A percentile compares a stretch with the other conserved stretches of the same genome.
These are phyloP conservation scores for Siderastrea radians DNA, from an alignment of 92 coral and sea anemone genomes.

Conservation along the genomic window DNA sequence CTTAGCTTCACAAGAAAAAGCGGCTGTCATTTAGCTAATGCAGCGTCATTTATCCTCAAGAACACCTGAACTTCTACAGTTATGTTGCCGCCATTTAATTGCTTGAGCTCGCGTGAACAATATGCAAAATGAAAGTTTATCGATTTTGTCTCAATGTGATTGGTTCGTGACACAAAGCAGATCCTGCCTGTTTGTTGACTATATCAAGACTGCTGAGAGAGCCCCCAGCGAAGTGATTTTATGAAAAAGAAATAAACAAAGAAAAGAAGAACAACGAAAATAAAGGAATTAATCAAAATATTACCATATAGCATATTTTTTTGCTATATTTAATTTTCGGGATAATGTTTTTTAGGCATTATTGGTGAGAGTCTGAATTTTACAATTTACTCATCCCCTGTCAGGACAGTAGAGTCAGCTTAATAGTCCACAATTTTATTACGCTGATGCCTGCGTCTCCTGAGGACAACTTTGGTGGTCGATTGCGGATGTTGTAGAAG, in stretches of 20 bases:
- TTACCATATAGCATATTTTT: too few species aligned
- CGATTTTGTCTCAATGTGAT: slow-evolving; percentile 19
- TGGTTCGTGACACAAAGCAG: slow-evolving; percentile 3
- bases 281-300: too few species aligned
- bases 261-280: too few species aligned
- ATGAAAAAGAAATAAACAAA: background rate
- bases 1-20: background rate
- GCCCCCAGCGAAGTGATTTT: background rate
- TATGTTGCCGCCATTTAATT: slow-evolving; percentile 2
- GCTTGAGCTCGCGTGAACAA: slow-evolving; percentile 22
- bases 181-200: background rate
- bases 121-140: slow-evolving; percentile 2
- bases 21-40: background rate
- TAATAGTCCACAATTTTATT: too few species aligned
- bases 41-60: background rate
- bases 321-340: too few species aligned
- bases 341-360: too few species aligned
- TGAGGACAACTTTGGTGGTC: too few species aligned
- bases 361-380: too few species aligned
- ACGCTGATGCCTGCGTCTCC: too few species aligned
- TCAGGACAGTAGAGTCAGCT: too few species aligned
- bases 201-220: background rate
- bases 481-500: too few species aligned
- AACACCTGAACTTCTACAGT: slow-evolving; percentile 22
- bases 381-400: too few species aligned